These are phyloP conservation scores for Limnephilus auricula DNA, from an alignment of 2,888 invertebrate species.

Conservation along the genomic window DNA sequence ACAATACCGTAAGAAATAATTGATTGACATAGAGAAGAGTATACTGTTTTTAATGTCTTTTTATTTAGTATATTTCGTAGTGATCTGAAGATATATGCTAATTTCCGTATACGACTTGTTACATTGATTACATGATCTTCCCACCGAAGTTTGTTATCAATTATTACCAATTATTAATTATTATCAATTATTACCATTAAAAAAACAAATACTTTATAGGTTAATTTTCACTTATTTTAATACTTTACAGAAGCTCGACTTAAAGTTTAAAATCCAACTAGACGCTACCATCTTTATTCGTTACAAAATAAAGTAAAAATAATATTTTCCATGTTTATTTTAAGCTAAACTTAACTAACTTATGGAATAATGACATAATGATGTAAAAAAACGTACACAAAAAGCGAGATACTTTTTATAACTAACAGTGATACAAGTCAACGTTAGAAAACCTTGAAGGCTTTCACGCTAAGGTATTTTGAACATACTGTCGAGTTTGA, in stretches of 20 bases:
- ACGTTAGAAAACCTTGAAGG: background rate
- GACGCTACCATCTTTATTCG: background rate
- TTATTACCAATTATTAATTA: too few species aligned
- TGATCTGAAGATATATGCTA: too few species aligned
- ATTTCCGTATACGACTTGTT: too few species aligned
- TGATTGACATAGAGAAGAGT: too few species aligned
- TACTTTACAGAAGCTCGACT: background rate
- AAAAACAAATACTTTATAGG: background rate
- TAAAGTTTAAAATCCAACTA: background rate
- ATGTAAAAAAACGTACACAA: background rate
- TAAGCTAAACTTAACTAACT: background rate
- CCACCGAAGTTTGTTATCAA: too few species aligned
- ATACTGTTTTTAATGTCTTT: too few species aligned
- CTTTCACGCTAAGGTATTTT: background rate
- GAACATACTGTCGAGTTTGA: background rate
- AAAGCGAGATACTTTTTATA: background rate
- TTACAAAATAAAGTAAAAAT: background rate
- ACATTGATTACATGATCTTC: too few species aligned
- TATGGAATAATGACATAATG: background rate
- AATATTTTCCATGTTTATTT: background rate
- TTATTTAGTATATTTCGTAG: too few species aligned
- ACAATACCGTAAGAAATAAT: too few species aligned
- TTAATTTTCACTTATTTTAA: background rate
- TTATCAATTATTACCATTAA: too few species aligned
- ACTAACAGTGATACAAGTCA: background rate